These are phyloP conservation scores for Danaus chrysippus DNA, from an alignment of 2,888 invertebrate species.

Conservation along the genomic window DNA sequence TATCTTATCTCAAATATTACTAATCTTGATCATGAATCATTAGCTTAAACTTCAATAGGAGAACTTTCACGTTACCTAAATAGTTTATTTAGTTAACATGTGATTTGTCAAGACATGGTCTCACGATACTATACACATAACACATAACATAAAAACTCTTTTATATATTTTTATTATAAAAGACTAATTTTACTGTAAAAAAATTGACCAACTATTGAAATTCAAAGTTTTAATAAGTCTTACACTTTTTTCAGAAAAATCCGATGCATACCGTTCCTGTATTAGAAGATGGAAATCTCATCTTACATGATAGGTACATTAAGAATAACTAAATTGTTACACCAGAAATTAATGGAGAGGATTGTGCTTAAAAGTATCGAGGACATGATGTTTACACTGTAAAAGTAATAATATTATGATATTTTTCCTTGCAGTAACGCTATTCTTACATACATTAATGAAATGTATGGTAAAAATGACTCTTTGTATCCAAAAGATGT, in stretches of 20 bases:
- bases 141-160: no score
- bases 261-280: slow-evolving; percentile 78
- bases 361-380: neutral
- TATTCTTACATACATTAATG: slow-evolving; percentile 70
- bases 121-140: no score
- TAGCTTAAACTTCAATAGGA: no score
- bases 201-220: no score
- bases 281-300: slow-evolving; percentile 72
- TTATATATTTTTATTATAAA: no score
- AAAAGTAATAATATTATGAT: neutral
- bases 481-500: slow-evolving; percentile 78
- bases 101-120: no score
- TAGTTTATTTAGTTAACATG: neutral
- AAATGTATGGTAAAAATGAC: slow-evolving; percentile 75
- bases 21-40: no score
- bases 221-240: no score
- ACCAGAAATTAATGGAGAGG: neutral
- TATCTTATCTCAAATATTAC: no score
- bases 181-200: no score
- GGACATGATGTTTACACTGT: neutral
- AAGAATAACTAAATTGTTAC: neutral
- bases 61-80: neutral
- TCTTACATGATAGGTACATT: slow-evolving; percentile 54
- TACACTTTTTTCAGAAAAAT: slow-evolving; percentile 65
- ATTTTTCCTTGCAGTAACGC: slow-evolving; percentile 59